A percentile compares a stretch with the other conserved stretches of the same genome.
phyloP scores from a whole-genome alignment of 2,888 invertebrate species.

The Caenorhabditis sinica region DNA sequence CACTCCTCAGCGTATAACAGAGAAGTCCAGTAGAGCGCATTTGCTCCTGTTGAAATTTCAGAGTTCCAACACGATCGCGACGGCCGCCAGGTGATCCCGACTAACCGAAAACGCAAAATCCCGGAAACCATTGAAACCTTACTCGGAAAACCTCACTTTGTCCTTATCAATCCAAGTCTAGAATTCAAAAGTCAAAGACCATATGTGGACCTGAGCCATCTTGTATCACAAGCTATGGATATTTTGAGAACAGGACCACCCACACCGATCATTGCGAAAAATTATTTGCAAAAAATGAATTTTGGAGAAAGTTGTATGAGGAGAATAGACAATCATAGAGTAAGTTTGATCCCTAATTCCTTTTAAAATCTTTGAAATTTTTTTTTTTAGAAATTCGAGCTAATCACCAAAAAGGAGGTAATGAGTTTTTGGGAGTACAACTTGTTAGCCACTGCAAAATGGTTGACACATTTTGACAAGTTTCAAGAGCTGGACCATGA shows the following conservation, averaged over 20 bases:
- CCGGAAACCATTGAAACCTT: constrained; percentile 6
- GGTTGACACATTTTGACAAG: constrained; percentile 20
- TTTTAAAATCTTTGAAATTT: neutral
- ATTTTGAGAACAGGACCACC: constrained; percentile 11
- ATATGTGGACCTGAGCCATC: constrained; percentile 1
- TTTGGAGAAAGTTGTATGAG: constrained; percentile 19
- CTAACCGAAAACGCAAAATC: constrained; percentile 8
- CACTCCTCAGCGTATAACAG: no score
- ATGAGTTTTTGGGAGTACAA: constrained; percentile 31
- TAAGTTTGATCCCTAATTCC: neutral
- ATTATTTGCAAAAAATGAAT: constrained; percentile 10
- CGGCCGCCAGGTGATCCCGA: neutral
- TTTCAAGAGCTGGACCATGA: constrained; percentile 36
- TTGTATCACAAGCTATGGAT: constrained; percentile 1
- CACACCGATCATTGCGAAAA: neutral
- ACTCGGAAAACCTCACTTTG: neutral
- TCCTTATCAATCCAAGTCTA: neutral
- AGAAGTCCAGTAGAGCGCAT: no score
- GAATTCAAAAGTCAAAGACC: neutral
- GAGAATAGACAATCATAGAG: neutral
- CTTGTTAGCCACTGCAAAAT: constrained; percentile 13
- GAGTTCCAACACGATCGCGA: constrained; percentile 18
- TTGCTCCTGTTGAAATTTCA: neutral
- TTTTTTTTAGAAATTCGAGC: constrained; percentile 8
- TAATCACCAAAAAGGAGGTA: neutral